Percentiles rank a stretch among this genome's conserved stretches.
These are phyloP conservation scores for Acrossocheilus fasciatus DNA, from an alignment of 2,797 vertebrate genomes.

Conservation along the genomic window DNA sequence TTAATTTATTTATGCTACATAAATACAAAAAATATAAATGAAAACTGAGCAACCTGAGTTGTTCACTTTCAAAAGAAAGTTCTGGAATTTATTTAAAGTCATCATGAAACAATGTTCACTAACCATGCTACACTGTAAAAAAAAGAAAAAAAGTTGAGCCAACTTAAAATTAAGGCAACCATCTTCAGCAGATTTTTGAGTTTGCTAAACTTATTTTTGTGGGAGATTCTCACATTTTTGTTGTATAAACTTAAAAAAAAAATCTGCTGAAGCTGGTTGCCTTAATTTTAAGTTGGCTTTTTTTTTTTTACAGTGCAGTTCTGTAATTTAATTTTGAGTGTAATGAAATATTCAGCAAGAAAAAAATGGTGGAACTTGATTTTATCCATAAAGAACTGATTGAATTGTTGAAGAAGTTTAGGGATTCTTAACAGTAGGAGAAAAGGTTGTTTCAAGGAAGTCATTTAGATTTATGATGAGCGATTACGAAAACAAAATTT, in stretches of 20 bases:
- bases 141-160: too few species aligned
- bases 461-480: not conserved
- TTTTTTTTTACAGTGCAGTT: too few species aligned
- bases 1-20: conserved; percentile 42
- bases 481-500: not conserved
- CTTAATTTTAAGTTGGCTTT: too few species aligned
- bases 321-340: not conserved
- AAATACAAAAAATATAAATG: conserved; percentile 49
- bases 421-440: not conserved
- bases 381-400: not conserved
- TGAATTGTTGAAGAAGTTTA: not conserved
- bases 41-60: conserved; percentile 44
- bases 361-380: not conserved
- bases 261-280: too few species aligned
- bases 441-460: not conserved
- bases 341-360: not conserved
- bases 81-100: not conserved
- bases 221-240: too few species aligned
- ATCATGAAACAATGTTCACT: not conserved
- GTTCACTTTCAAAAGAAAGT: conserved; percentile 12
- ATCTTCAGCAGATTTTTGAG: too few species aligned
- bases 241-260: too few species aligned
- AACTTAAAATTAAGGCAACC: too few species aligned
- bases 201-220: too few species aligned
- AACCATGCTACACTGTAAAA: not conserved